Conservation (phyloP, 2,888 invertebrate species). For the Eledona agricola region DNA sequence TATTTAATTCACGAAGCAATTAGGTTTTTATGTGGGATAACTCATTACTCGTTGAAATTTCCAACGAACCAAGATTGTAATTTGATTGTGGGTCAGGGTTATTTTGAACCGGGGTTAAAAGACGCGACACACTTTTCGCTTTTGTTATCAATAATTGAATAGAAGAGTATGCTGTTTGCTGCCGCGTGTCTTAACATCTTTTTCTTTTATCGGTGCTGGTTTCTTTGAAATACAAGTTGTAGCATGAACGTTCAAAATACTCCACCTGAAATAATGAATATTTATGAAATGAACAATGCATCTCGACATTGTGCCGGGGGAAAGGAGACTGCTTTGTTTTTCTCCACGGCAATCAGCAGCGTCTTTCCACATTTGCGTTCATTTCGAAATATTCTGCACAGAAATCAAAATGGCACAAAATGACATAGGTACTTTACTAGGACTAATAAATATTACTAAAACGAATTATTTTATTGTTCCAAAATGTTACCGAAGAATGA, state of each 20-base stretch:
- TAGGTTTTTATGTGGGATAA: slow-evolving; percentile 16
- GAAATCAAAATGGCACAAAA: too few species aligned
- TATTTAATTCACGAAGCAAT: slow-evolving; percentile 28
- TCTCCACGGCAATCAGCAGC: slow-evolving; percentile 29
- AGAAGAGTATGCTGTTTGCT: slow-evolving; percentile 23
- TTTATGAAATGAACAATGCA: slow-evolving; percentile 38
- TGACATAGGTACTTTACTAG: too few species aligned
- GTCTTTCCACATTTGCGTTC: slow-evolving; percentile 26
- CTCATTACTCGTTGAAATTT: slow-evolving; percentile 21
- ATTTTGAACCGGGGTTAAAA: slow-evolving; percentile 9
- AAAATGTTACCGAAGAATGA: too few species aligned
- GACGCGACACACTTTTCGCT: slow-evolving; percentile 20
- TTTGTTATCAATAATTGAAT: slow-evolving; percentile 29
- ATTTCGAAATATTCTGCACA: too few species aligned
- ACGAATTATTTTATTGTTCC: too few species aligned
- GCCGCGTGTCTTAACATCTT: slow-evolving; percentile 23
- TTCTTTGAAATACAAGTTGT: slow-evolving; percentile 21
- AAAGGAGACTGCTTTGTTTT: slow-evolving; percentile 30
- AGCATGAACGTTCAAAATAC: slow-evolving; percentile 25
- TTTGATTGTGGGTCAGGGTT: slow-evolving; percentile 1
- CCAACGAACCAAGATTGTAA: slow-evolving; percentile 2
- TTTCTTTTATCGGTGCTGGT: slow-evolving; percentile 14
- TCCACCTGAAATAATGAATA: slow-evolving; percentile 37
- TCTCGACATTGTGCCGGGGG: slow-evolving; percentile 27
- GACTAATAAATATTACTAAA: too few species aligned